Conservation (phyloP, 1,140 invertebrate genomes). For the Steinernema khuongi region DNA sequence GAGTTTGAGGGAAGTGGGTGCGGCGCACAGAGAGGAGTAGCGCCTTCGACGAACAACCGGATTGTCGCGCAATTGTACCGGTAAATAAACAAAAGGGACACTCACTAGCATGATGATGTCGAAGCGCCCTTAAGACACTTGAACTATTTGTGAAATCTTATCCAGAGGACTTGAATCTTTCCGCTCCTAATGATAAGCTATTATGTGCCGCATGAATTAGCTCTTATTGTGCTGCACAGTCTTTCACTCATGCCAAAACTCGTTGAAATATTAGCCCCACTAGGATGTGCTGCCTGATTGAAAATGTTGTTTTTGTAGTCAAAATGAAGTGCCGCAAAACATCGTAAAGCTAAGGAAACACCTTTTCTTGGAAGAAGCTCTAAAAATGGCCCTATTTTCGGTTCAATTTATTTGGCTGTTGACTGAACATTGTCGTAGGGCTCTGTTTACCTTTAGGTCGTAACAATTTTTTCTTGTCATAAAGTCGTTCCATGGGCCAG, state of each 20-base stretch:
- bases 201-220: too few species aligned
- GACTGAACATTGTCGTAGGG: too few species aligned
- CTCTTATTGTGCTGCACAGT: too few species aligned
- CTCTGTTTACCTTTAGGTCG: conserved; percentile 7
- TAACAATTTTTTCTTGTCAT: neutral
- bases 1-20: neutral
- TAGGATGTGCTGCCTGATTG: too few species aligned
- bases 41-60: neutral
- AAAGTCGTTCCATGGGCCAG: too few species aligned
- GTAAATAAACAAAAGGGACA: neutral
- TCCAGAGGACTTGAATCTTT: too few species aligned
- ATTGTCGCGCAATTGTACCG: neutral
- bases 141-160: too few species aligned
- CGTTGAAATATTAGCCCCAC: too few species aligned
- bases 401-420: too few species aligned
- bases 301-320: conserved; percentile 9
- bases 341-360: conserved; percentile 12
- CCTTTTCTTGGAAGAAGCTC: neutral
- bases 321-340: conserved; percentile 3
- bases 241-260: too few species aligned
- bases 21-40: neutral
- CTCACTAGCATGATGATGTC: neutral
- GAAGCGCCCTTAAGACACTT: too few species aligned
- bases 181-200: too few species aligned
- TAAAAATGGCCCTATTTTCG: conserved; percentile 6